phyloP scores from a whole-genome alignment of 2,113 vertebrate genomes.

The Marmota flaviventris region DNA sequence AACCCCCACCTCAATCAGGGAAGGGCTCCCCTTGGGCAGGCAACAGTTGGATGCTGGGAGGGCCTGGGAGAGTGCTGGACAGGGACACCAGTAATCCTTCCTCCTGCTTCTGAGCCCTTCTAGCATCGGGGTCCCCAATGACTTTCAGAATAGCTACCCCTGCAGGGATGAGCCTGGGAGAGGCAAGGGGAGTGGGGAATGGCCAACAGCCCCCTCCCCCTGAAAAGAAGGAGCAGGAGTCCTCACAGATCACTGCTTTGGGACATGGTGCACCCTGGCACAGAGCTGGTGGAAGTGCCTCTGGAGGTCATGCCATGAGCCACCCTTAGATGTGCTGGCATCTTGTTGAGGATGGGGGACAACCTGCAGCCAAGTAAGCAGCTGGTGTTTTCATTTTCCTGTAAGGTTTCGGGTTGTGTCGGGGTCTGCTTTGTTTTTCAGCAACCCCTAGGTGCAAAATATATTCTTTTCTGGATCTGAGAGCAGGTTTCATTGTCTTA shows the following conservation, averaged over 20 bases:
- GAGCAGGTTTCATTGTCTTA: not conserved
- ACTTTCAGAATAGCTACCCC: not conserved
- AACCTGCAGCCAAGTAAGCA: rapidly evolving
- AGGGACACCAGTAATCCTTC: not conserved
- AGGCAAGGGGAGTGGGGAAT: not conserved
- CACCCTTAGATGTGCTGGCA: rapidly evolving
- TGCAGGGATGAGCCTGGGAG: not conserved
- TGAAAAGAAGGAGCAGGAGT: not conserved
- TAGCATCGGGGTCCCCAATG: not conserved
- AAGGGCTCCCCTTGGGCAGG: not conserved
- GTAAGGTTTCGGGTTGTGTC: not conserved
- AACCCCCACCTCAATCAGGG: too few species aligned
- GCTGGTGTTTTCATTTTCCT: not conserved
- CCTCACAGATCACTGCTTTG: not conserved
- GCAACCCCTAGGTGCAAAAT: not conserved
- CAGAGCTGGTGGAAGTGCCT: too few species aligned
- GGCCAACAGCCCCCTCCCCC: too few species aligned
- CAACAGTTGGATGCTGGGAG: not conserved
- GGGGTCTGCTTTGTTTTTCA: not conserved
- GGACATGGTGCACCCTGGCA: not conserved
- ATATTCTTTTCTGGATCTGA: not conserved
- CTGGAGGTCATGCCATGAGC: rapidly evolving
- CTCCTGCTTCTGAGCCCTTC: not conserved
- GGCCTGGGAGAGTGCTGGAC: not conserved
- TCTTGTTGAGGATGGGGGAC: not conserved